phyloP scores from a whole-genome alignment of 2,888 invertebrate species.

The Hirtodrosophila histrioides region DNA sequence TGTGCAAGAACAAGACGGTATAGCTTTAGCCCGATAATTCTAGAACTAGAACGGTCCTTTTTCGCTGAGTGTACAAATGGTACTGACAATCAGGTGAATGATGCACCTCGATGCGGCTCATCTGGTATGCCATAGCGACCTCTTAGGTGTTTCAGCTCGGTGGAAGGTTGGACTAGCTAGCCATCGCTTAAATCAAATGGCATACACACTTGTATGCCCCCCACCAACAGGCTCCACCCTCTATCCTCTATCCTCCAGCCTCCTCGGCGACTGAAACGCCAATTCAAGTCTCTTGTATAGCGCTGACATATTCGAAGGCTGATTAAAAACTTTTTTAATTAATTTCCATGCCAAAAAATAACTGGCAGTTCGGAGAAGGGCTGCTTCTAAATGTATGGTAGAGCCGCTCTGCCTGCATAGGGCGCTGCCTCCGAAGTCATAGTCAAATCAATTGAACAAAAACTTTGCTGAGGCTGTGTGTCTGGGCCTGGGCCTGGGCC shows the following conservation, averaged over 20 bases:
- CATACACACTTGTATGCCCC: neutral
- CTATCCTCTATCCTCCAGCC: neutral
- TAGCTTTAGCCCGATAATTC: too few species aligned
- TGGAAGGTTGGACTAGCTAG: neutral
- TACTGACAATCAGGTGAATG: too few species aligned
- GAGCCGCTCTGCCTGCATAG: neutral
- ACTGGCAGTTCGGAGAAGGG: conserved; percentile 17
- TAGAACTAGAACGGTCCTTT: too few species aligned
- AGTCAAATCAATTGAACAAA: conserved; percentile 57
- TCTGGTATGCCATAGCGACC: neutral
- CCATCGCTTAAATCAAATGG: conserved; percentile 10
- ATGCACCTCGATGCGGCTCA: too few species aligned
- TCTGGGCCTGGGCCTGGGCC: too few species aligned
- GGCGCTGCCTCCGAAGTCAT: conserved; percentile 14
- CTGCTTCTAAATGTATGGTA: conserved; percentile 21
- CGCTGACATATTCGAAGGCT: conserved; percentile 68
- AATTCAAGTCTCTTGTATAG: conserved; percentile 28
- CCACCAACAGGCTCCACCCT: neutral
- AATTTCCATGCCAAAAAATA: conserved; percentile 70
- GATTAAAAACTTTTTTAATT: conserved; percentile 83
- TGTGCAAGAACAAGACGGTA: too few species aligned
- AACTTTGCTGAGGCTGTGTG: conserved; percentile 34
- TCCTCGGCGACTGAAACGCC: conserved; percentile 1
- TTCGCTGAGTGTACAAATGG: too few species aligned
- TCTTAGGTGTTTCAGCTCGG: neutral